Evolutionary conservation across 2,797 vertebrate species (phyloP).

Genomic region (Spea hammondii): DNA sequence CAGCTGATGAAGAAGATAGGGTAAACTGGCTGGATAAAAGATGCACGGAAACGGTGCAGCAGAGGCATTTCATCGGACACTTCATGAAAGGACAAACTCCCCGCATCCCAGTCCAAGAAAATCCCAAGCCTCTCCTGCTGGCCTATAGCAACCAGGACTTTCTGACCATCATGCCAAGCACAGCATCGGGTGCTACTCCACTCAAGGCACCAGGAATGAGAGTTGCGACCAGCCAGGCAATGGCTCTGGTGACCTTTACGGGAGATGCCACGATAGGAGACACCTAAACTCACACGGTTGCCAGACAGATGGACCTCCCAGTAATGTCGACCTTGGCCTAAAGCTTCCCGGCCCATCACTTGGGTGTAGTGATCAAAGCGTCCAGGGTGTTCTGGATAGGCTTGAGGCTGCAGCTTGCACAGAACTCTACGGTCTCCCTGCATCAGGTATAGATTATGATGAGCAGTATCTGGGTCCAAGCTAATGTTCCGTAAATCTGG

Average conservation of each 20-base stretch:
- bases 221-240: conserved; percentile 76
- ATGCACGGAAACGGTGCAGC: conserved; percentile 68
- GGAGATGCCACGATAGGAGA: conserved; percentile 77
- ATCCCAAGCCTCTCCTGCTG: conserved; percentile 67
- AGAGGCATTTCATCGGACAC: conserved; percentile 70
- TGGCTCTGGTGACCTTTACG: conserved; percentile 67
- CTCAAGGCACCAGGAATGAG: conserved; percentile 78
- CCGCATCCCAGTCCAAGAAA: conserved; percentile 70
- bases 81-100: conserved; percentile 71
- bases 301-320: conserved; percentile 88
- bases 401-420: conserved; percentile 56
- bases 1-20: conserved; percentile 68
- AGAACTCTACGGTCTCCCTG: conserved; percentile 71
- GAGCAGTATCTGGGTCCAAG: conserved; percentile 83
- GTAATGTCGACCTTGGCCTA: conserved; percentile 79
- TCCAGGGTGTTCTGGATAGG: conserved; percentile 55
- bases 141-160: conserved; percentile 61
- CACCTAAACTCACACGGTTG: conserved; percentile 83
- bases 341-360: conserved; percentile 81
- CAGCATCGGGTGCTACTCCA: conserved; percentile 71
- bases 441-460: conserved; percentile 79
- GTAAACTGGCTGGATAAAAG: conserved; percentile 72
- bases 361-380: conserved; percentile 88
- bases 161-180: conserved; percentile 72
- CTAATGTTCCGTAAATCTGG: conserved; percentile 82